A percentile compares a stretch with the other conserved stretches of the same genome.
phyloP scores from a whole-genome alignment of 2,113 vertebrate genomes.

The Oreotragus oreotragus region DNA sequence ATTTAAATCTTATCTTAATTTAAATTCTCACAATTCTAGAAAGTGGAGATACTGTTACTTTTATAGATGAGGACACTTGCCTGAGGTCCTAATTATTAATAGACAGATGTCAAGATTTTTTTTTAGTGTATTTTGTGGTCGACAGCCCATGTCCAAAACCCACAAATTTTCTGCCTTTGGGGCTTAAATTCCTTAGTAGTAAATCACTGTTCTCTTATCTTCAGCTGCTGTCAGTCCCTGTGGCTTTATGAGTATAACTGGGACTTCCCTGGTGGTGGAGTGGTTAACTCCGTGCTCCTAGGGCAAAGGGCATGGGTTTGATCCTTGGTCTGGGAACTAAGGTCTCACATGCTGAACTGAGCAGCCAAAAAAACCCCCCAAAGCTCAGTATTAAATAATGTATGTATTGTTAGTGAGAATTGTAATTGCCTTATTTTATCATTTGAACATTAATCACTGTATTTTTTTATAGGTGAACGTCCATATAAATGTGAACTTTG shows the following conservation, averaged over 20 bases:
- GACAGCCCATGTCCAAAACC: not conserved
- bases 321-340: not conserved
- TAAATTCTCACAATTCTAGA: not conserved
- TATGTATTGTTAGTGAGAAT: not conserved
- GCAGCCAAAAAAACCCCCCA: not conserved
- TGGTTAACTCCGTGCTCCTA: not conserved
- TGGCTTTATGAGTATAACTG: not conserved
- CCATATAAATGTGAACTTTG: constrained; percentile 96
- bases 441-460: not conserved
- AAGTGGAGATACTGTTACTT: not conserved
- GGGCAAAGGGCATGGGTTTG: not conserved
- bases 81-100: not conserved
- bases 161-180: not conserved
- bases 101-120: not conserved
- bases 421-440: constrained; percentile 1
- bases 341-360: not conserved
- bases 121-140: not conserved
- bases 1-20: not conserved
- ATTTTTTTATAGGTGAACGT: constrained; percentile 88
- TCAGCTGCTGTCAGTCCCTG: not conserved
- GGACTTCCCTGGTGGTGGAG: not conserved
- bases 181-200: not conserved
- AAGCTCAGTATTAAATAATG: not conserved
- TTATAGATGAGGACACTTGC: not conserved
- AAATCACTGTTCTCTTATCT: not conserved